Conservation (phyloP, 2,113 vertebrate genomes). For the Hydrochoerus hydrochaeris region DNA sequence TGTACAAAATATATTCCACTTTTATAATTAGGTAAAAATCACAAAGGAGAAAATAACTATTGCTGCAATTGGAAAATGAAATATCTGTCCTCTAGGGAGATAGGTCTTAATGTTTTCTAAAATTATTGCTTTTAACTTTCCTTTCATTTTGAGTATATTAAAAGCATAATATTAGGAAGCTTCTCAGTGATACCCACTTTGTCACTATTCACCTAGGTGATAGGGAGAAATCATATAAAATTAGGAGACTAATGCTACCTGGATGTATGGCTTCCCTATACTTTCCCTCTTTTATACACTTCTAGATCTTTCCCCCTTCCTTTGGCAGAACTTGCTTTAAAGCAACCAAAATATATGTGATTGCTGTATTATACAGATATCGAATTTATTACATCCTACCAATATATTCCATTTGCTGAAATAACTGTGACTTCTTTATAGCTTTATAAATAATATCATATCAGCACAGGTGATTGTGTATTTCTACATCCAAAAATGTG, state of each 20-base stretch:
- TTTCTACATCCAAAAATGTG: not conserved
- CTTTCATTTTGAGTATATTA: not conserved
- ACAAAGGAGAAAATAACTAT: conserved; percentile 12
- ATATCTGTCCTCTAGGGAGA: conserved; percentile 7
- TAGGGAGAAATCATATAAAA: not conserved
- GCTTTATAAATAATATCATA: not conserved
- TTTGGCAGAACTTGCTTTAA: not conserved
- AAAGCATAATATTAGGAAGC: not conserved
- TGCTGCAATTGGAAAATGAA: conserved; percentile 16
- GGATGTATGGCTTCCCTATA: not conserved
- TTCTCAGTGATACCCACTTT: not conserved
- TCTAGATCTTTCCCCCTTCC: not conserved
- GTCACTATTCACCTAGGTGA: not conserved
- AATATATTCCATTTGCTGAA: not conserved
- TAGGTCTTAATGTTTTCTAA: not conserved
- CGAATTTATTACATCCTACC: not conserved
- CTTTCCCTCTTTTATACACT: not conserved
- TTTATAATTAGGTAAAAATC: conserved; percentile 35
- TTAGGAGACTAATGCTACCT: not conserved
- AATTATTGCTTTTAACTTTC: conserved; percentile 5
- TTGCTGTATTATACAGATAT: not conserved
- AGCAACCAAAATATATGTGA: not conserved
- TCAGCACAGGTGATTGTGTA: not conserved
- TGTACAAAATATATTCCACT: conserved; percentile 3
- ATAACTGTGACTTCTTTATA: not conserved